Conservation (phyloP, 2,113 vertebrate species). For the Hippocampus mohnikei region DNA sequence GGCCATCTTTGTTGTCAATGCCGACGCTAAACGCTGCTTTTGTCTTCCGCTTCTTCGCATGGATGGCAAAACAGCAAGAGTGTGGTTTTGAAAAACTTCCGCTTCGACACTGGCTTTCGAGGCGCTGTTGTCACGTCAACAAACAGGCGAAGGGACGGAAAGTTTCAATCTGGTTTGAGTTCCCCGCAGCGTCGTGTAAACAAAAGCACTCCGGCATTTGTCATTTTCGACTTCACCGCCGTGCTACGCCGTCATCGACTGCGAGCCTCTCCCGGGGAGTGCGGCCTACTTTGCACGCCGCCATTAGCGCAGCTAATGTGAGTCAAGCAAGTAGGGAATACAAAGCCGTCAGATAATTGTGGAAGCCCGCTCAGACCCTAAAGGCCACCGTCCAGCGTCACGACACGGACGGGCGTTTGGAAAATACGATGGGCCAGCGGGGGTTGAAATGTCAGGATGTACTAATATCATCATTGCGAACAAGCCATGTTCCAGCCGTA, state of each 20-base stretch:
- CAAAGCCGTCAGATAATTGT: conserved; percentile 61
- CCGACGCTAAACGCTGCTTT: not conserved
- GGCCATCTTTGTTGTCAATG: not conserved
- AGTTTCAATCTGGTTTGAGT: not conserved
- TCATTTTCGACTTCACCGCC: not conserved
- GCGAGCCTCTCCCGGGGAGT: conserved; percentile 65
- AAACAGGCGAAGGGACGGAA: not conserved
- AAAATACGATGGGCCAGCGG: not conserved
- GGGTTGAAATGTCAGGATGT: conserved; percentile 17
- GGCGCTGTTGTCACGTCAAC: not conserved
- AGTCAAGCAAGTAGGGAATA: conserved; percentile 71
- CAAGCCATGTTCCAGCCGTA: conserved; percentile 31
- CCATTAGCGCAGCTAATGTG: conserved; percentile 68
- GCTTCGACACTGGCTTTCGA: not conserved
- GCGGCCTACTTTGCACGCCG: conserved; percentile 68
- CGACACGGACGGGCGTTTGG: not conserved
- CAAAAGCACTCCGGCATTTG: not conserved
- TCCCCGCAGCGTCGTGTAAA: not conserved
- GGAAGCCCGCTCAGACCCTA: not conserved
- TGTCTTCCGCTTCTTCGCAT: not conserved
- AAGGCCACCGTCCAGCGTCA: not conserved
- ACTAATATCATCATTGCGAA: conserved; percentile 53
- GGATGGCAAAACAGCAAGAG: not conserved
- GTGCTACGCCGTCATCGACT: conserved; percentile 37
- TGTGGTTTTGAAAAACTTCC: not conserved